Evolutionary conservation across 1,140 invertebrate species (phyloP).

Genomic region (Eurosta solidaginis): DNA sequence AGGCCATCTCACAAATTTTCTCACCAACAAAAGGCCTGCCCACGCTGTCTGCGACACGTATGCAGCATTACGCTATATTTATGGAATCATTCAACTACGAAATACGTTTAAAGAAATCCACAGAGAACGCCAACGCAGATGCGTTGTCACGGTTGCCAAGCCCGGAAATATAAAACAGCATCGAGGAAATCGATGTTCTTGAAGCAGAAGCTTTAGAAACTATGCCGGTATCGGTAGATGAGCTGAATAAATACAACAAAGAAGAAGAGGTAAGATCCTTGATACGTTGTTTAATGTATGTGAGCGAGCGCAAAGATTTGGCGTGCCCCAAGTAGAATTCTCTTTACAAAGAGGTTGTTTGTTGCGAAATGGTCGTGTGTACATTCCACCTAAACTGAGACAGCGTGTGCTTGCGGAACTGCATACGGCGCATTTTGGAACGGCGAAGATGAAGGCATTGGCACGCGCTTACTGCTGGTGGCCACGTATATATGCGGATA

Average conservation of each 20-base stretch:
- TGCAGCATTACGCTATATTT: slow-evolving; percentile 49
- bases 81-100: slow-evolving; percentile 40
- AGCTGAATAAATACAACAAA: not conserved
- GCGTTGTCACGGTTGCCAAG: slow-evolving; percentile 41
- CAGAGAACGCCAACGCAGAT: slow-evolving; percentile 42
- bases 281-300: slow-evolving; percentile 11
- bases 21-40: slow-evolving; percentile 43
- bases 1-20: slow-evolving; percentile 59
- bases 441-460: slow-evolving; percentile 52
- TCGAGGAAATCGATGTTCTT: not conserved
- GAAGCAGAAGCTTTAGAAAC: slow-evolving; percentile 1
- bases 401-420: not conserved
- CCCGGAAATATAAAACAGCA: not conserved
- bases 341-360: slow-evolving; percentile 38
- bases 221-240: not conserved
- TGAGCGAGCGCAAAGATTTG: slow-evolving; percentile 6
- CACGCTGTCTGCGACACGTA: too few relatives aligned
- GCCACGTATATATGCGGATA: slow-evolving; percentile 57
- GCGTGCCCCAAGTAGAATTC: slow-evolving; percentile 30
- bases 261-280: not conserved
- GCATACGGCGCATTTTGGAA: slow-evolving; percentile 53
- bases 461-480: slow-evolving; percentile 59
- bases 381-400: slow-evolving; percentile 32
- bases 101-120: slow-evolving; percentile 38
- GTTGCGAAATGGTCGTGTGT: slow-evolving; percentile 36